phyloP scores from a whole-genome alignment of 2,797 vertebrate genomes.

The Buphagus erythrorhynchus region DNA sequence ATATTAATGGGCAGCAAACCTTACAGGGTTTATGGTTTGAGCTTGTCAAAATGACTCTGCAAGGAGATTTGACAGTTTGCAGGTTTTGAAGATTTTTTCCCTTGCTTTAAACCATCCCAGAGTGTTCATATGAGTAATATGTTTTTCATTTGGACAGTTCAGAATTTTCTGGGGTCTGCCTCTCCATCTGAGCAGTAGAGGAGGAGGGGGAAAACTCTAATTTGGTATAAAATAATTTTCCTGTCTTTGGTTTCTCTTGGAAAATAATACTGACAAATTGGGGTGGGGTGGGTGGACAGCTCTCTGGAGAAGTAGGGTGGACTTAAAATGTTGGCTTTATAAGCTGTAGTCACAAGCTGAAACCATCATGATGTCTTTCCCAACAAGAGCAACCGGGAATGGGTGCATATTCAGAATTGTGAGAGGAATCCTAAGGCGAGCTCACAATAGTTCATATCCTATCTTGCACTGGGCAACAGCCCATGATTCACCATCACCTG shows the following conservation, averaged over 20 bases:
- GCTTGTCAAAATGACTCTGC: conserved; percentile 24
- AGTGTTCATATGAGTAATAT: neutral
- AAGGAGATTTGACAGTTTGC: conserved; percentile 7
- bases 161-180: neutral
- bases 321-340: neutral
- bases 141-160: neutral
- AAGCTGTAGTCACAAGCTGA: neutral
- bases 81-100: neutral
- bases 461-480: accelerated
- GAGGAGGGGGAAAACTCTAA: neutral
- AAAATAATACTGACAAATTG: neutral
- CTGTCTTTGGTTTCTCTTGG: neutral
- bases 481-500: neutral
- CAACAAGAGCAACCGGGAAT: neutral
- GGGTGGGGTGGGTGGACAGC: neutral
- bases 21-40: neutral
- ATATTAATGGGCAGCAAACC: conserved; percentile 14
- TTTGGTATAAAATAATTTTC: neutral
- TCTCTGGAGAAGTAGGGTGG: neutral
- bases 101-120: neutral
- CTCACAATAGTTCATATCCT: neutral
- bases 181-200: neutral
- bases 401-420: accelerated
- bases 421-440: neutral
- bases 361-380: neutral